phyloP scores from a whole-genome alignment of 2,888 invertebrate species.

The Platycheirus albimanus region DNA sequence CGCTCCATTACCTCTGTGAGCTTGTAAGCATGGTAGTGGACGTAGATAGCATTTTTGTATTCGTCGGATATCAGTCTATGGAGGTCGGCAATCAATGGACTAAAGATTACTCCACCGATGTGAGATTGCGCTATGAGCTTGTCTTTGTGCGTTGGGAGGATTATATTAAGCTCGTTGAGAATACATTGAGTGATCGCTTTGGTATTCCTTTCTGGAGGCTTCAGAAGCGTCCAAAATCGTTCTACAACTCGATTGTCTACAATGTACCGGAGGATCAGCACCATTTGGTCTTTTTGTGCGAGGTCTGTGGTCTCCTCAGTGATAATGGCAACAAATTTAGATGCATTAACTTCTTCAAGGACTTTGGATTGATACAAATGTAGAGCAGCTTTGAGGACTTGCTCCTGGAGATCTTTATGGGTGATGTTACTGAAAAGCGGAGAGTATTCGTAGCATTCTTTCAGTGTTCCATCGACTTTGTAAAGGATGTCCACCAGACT shows the following conservation, averaged over 20 bases:
- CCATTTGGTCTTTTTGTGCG: conserved; percentile 48
- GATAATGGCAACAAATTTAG: conserved; percentile 55
- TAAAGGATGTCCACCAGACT: conserved; percentile 42
- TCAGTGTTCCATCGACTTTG: conserved; percentile 42
- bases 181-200: conserved; percentile 31
- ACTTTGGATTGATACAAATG: conserved; percentile 42
- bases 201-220: conserved; percentile 28
- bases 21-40: conserved; percentile 64
- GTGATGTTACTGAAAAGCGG: conserved; percentile 39
- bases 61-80: conserved; percentile 47
- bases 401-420: conserved; percentile 34
- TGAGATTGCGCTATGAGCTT: conserved; percentile 62
- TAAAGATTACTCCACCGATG: conserved; percentile 54
- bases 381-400: conserved; percentile 41
- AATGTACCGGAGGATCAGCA: conserved; percentile 46
- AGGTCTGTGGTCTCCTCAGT: conserved; percentile 66
- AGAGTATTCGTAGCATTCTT: conserved; percentile 47
- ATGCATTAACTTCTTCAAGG: conserved; percentile 39
- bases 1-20: conserved; percentile 57
- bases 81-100: conserved; percentile 53
- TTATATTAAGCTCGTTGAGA: conserved; percentile 28
- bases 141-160: conserved; percentile 45
- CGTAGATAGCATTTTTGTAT: conserved; percentile 63
- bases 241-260: conserved; percentile 59
- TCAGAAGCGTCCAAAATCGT: conserved; percentile 51